Evolutionary conservation across 2,113 vertebrate genomes (phyloP), one percentile per base, ranked within the genome.

Genomic region (Channa argus): DNA sequence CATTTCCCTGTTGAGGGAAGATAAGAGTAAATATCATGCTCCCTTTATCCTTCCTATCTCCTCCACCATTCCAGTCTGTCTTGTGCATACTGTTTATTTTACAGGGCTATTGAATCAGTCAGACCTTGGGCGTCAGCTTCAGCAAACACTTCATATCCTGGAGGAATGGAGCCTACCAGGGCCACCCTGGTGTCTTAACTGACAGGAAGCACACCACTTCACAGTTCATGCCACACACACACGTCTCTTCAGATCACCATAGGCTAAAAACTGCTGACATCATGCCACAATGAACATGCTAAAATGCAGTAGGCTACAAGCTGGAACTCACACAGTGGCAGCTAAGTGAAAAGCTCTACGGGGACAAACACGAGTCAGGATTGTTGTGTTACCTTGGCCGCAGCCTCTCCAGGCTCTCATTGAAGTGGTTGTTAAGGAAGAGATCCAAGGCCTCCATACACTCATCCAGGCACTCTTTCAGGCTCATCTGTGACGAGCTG

Each of bases 351-450:
- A 24, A 12, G 9, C 54, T 12, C 56, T 3, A 12, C 1, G 6
- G 53, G 36, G 41, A 45, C 14, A 13, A 33, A 44, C 10, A 47
- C 7, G 68, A 37, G 50, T 34, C 3, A 0, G 60, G 55, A 14
- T 53, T 46, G 14, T 12, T 63, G 14, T 0, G 83, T 92, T 84
- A 96, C 95, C 92, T 89, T 63, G 94, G 94, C n/a, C 66, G 86
- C 68, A 95, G 92, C 77, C 66, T 92, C 37, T 95, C 94, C 80
- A 95, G 88, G 74, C 94, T 95, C 87, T 95, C 94, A 2, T 34
- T 92, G 88, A 96, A 96, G 80, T 91, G 93, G 88, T 96, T 95
- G 90, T 94, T 94, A 50, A 96, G 93, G 82, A 95, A 95, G 67
- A 96, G 92, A 73, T 94, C 93, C 86, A 96, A 46, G 33, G 95